Percentiles rank a stretch among this genome's conserved stretches.
Conservation (phyloP, 2,797 vertebrate species). For the Lacerta viridis region DNA sequence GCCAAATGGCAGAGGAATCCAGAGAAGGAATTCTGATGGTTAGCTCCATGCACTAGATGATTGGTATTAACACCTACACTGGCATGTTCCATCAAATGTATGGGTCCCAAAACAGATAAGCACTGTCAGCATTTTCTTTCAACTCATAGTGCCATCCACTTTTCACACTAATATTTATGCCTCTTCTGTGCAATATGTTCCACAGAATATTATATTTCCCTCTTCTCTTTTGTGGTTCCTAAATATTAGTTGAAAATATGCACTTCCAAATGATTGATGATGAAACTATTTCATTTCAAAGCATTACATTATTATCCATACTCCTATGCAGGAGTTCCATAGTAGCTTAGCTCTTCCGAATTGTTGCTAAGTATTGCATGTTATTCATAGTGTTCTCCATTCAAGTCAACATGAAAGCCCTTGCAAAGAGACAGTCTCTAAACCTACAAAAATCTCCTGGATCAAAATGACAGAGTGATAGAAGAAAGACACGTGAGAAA, state of each 20-base stretch:
- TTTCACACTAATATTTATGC: neutral
- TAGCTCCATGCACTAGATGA: neutral
- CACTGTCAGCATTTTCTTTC: neutral
- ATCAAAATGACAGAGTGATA: neutral
- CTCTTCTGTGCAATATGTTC: neutral
- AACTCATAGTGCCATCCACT: neutral
- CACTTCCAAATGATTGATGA: neutral
- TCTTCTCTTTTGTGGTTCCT: neutral
- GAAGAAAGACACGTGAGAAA: neutral
- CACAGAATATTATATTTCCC: neutral
- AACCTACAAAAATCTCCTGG: neutral
- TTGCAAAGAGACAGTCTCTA: neutral
- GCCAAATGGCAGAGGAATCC: neutral
- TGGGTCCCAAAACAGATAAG: neutral
- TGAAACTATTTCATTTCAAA: neutral
- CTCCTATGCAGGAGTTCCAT: neutral
- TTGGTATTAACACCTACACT: neutral
- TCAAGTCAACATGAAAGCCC: neutral
- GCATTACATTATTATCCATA: neutral
- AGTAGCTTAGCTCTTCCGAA: neutral
- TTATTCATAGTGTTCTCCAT: neutral
- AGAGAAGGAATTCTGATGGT: neutral
- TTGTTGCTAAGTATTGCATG: neutral
- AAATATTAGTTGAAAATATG: neutral
- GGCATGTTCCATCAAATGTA: too few relatives aligned